Conservation (phyloP, 2,113 vertebrate genomes). For the Scalopus aquaticus region DNA sequence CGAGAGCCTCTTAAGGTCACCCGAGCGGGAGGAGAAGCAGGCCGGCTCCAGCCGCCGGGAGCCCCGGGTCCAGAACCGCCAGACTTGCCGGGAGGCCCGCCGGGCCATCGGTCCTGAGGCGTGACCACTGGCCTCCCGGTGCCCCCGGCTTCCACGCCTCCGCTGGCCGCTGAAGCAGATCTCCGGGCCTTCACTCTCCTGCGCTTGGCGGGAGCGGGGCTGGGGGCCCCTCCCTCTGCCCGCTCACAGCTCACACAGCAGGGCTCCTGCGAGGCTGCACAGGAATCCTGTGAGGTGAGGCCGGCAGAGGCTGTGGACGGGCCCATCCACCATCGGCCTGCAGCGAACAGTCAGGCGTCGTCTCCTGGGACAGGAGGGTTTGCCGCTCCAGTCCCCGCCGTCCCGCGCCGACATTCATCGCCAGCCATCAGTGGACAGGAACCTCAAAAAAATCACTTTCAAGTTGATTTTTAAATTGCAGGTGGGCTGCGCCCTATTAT, state of each 20-base stretch:
- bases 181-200: neutral
- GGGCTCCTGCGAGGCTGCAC: slow-evolving; percentile 46
- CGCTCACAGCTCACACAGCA: neutral
- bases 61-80: rapidly evolving
- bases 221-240: rapidly evolving
- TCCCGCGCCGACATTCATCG: neutral
- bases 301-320: rapidly evolving
- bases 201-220: neutral
- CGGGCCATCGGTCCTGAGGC: neutral
- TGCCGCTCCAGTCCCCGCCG: neutral
- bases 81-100: rapidly evolving
- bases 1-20: slow-evolving; percentile 64
- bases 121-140: neutral
- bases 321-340: too few species aligned
- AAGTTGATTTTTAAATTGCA: slow-evolving; percentile 9
- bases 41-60: neutral
- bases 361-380: slow-evolving; percentile 57
- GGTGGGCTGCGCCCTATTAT: slow-evolving; percentile 29
- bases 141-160: neutral
- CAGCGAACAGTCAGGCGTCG: neutral
- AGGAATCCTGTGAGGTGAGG: neutral
- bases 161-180: rapidly evolving
- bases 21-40: neutral
- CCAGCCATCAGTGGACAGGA: neutral
- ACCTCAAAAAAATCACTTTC: slow-evolving; percentile 25